These are phyloP conservation scores for Candoia aspera DNA, from an alignment of 2,113 vertebrate species.

Conservation along the genomic window DNA sequence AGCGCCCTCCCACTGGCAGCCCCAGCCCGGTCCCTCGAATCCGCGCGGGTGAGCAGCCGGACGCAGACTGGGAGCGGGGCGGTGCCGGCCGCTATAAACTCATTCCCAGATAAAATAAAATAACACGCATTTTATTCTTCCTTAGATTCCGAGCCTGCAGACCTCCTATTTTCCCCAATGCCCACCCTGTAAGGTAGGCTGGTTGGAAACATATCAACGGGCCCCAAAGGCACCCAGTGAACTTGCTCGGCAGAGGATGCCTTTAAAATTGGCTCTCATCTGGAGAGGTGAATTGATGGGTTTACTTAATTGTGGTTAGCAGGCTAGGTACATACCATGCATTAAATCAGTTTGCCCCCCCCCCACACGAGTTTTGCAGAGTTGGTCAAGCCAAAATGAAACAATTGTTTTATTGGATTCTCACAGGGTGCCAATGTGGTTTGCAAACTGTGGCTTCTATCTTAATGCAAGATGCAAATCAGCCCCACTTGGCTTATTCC, in stretches of 20 bases:
- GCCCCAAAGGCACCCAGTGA: background rate
- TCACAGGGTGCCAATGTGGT: background rate
- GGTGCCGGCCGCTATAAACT: fast-evolving
- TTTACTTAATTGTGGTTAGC: background rate
- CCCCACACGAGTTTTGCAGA: background rate
- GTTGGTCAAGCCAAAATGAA: background rate
- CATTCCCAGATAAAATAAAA: background rate
- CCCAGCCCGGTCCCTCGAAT: background rate
- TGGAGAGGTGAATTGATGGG: background rate
- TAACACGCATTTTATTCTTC: background rate
- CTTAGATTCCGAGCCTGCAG: background rate
- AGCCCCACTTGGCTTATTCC: background rate
- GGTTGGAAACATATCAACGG: too few relatives aligned
- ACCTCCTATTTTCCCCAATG: background rate
- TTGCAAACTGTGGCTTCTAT: background rate
- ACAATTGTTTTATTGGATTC: background rate
- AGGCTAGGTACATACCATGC: background rate
- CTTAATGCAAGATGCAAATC: background rate
- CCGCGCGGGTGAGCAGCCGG: background rate
- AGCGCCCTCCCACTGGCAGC: background rate
- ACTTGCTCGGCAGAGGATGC: background rate
- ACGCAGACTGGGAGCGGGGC: background rate
- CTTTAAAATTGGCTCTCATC: background rate
- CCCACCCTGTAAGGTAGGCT: background rate
- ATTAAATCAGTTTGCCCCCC: background rate